phyloP scores from a whole-genome alignment of 2,888 invertebrate genomes.

The Microctonus aethiopoides region DNA sequence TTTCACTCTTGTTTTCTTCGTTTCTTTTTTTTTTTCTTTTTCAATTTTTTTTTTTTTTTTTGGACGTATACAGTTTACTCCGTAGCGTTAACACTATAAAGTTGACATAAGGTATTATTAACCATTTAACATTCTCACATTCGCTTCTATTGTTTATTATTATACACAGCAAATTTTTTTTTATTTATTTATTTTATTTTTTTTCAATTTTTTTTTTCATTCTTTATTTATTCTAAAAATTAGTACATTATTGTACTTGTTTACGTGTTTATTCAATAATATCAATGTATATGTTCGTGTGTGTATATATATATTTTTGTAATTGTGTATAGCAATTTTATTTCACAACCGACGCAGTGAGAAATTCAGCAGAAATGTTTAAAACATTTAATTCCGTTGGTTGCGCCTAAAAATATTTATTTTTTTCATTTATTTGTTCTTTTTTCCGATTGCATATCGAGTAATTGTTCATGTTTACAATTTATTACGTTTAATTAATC shows the following conservation, averaged over 20 bases:
- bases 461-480: neutral
- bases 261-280: neutral
- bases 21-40: neutral
- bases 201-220: neutral
- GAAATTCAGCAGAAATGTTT: neutral
- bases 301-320: neutral
- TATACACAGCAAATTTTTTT: constrained; percentile 29
- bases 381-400: neutral
- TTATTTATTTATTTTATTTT: neutral
- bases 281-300: neutral
- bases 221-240: constrained; percentile 1
- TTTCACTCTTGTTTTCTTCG: no score
- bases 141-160: constrained; percentile 15
- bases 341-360: neutral
- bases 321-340: neutral
- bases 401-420: neutral
- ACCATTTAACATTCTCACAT: constrained; percentile 16
- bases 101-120: constrained; percentile 31
- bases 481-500: neutral
- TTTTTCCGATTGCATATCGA: neutral
- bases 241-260: neutral
- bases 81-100: constrained; percentile 37
- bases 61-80: constrained; percentile 45
- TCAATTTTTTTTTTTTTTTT: constrained; percentile 14
- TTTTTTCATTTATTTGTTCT: neutral